A percentile compares a stretch with the other conserved stretches of the same genome.
Evolutionary conservation across 2,888 invertebrate genomes (phyloP).

Genomic region (Drosophila kanekoi): DNA sequence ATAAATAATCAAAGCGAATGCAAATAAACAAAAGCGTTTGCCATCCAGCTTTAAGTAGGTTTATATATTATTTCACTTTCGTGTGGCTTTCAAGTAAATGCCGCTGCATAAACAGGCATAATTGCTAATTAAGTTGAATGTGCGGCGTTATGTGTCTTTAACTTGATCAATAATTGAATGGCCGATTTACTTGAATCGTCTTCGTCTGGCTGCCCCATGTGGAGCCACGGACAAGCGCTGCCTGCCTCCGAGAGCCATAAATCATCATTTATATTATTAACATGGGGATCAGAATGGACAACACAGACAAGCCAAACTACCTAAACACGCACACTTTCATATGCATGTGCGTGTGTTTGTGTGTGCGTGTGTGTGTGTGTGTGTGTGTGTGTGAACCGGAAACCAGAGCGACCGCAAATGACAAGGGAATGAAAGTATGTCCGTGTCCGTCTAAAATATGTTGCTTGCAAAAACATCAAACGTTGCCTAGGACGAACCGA

Average conservation of each 20-base stretch:
- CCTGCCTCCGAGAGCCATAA: slow-evolving; percentile 63
- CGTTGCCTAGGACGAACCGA: slow-evolving; percentile 39
- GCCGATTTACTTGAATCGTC: slow-evolving; percentile 46
- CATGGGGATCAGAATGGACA: slow-evolving; percentile 70
- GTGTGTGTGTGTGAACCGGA: slow-evolving; percentile 50
- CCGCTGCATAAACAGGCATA: slow-evolving; percentile 36
- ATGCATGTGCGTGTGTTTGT: slow-evolving; percentile 40
- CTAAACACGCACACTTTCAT: slow-evolving; percentile 56
- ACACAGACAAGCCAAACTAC: slow-evolving; percentile 58
- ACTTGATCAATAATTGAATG: slow-evolving; percentile 68
- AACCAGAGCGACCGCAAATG: slow-evolving; percentile 72
- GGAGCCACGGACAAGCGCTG: slow-evolving; percentile 22
- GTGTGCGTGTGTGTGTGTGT: slow-evolving; percentile 16
- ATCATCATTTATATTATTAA: slow-evolving; percentile 80
- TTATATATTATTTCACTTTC: not conserved
- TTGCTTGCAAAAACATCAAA: slow-evolving; percentile 66
- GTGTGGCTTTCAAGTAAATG: slow-evolving; percentile 3
- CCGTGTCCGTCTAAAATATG: slow-evolving; percentile 53
- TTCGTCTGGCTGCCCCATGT: not conserved
- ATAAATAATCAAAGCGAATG: slow-evolving; percentile 53
- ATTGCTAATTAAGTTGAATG: slow-evolving; percentile 63
- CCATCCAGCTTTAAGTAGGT: slow-evolving; percentile 11
- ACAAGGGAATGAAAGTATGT: slow-evolving; percentile 63
- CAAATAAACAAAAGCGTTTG: slow-evolving; percentile 23
- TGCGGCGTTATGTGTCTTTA: slow-evolving; percentile 46